Evolutionary conservation across 2,113 vertebrate species (phyloP).

Genomic region (Myiagra hebetior): DNA sequence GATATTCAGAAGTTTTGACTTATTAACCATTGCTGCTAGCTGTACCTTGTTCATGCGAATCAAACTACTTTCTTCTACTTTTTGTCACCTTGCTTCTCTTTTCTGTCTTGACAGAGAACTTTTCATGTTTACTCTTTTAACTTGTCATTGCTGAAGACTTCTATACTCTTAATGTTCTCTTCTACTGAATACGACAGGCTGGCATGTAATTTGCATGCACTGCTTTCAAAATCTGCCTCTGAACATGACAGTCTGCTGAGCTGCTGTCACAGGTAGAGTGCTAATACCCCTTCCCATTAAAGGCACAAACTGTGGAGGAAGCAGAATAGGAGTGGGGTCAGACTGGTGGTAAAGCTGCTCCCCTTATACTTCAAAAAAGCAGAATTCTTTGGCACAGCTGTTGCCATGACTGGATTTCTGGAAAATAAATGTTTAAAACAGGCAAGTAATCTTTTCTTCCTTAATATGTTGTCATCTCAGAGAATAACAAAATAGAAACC

Average conservation of each 20-base stretch:
- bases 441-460: background rate
- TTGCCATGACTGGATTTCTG: background rate
- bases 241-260: constrained; percentile 54
- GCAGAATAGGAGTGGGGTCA: background rate
- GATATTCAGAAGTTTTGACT: background rate
- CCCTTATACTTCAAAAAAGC: background rate
- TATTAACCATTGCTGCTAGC: background rate
- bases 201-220: constrained; percentile 36
- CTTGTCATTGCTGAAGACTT: constrained; percentile 6
- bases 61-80: background rate
- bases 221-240: constrained; percentile 28
- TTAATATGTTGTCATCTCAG: background rate
- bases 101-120: background rate
- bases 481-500: background rate
- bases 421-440: background rate
- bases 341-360: background rate
- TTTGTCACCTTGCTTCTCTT: background rate
- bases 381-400: background rate
- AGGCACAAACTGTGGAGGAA: background rate
- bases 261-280: constrained; percentile 19
- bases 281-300: constrained; percentile 30
- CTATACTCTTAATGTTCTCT: background rate
- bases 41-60: background rate
- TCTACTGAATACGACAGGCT: background rate
- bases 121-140: background rate